Evolutionary conservation across 1,140 invertebrate species (phyloP), one percentile per base, ranked within the genome.

Genomic region (Calycopis cecrops): DNA sequence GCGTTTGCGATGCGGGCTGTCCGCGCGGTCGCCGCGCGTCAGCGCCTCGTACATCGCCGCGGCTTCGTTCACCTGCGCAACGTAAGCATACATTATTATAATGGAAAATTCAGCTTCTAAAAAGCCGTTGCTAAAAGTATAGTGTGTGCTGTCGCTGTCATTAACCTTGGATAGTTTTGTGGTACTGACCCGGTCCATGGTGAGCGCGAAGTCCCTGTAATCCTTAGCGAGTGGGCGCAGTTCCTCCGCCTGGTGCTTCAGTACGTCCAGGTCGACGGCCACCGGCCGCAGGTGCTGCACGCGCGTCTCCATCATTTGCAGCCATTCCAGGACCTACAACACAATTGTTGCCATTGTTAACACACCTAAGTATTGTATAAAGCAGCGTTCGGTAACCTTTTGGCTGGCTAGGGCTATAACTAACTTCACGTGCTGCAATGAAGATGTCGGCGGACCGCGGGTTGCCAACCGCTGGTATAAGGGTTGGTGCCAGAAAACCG

Each of bases 181-280:
- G 37, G 42, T 21, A 52, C 40, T 35, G 62, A 88, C 87, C 88
- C 96, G 97, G 65, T 98, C 97, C 52, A 98, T 94, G 11, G 93
- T 97, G 0, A 91, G 85, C 0, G 91, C 92, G 86, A 94, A 97
- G 67, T 97, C 96, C 34, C 95, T 91, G 85, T 98, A 95, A 73
- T 98, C 96, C 73, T 97, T 97, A 16, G 93, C 87, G 35, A 99
- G 90, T 0, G 97, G 96, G 87, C 97, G 94, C 10, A 98, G 76
- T 75, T 98, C 95, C 52, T 97, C 94, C 44, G 92, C 91, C 77
- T 98, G 97, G 56, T 91, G 91, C 60, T 93, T 94, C 11, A 98
- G 87, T 42, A 93, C 92, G 42, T 98, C 96, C 57, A 96, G 84
- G 76, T 98, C 95, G 11, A 98, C 90, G 9, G 96, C 96, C 0